phyloP scores from a whole-genome alignment of 2,113 vertebrate species.

The Lagopus leucura region DNA sequence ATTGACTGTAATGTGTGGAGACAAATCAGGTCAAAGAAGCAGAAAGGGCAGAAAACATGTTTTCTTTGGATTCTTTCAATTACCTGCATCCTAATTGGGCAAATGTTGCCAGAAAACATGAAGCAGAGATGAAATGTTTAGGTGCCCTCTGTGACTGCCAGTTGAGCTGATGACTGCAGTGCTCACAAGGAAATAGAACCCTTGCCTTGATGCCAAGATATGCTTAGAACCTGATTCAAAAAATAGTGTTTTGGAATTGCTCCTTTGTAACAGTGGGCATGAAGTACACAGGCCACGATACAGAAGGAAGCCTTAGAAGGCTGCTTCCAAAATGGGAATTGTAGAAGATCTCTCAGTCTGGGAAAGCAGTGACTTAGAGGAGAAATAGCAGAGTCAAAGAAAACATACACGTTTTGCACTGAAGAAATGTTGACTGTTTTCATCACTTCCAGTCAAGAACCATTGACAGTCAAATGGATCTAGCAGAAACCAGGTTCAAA shows the following conservation, averaged over 20 bases:
- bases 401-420: neutral
- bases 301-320: neutral
- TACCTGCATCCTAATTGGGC: neutral
- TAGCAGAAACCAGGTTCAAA: neutral
- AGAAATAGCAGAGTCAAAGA: neutral
- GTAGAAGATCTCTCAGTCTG: neutral
- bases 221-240: neutral
- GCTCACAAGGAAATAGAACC: fast-evolving
- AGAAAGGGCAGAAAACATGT: neutral
- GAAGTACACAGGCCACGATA: neutral
- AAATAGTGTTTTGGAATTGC: neutral
- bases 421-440: neutral
- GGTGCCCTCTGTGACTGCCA: neutral
- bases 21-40: neutral
- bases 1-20: neutral
- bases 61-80: neutral
- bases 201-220: neutral
- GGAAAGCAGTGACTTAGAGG: neutral
- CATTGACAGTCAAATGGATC: neutral
- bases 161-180: neutral
- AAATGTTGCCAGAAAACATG: neutral
- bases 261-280: neutral
- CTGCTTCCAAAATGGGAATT: neutral
- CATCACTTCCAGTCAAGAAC: neutral
- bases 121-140: neutral